These are phyloP conservation scores for Erinaceus europaeus DNA, from an alignment of 2,113 vertebrate species.

Conservation along the genomic window DNA sequence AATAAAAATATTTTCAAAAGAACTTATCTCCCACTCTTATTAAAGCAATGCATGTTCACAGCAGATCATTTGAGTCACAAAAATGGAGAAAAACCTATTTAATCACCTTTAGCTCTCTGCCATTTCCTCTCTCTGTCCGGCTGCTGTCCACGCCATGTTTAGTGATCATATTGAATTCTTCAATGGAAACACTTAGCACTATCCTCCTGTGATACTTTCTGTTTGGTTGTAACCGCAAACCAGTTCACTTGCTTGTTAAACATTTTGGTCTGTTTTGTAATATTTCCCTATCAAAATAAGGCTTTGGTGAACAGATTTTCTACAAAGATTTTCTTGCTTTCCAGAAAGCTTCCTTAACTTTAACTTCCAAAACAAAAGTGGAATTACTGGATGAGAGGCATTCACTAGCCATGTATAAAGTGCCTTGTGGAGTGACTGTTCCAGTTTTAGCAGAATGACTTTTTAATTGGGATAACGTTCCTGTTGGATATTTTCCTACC, in stretches of 20 bases:
- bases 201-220: neutral
- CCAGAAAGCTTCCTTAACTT: neutral
- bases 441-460: no score
- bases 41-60: neutral
- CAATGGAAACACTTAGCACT: neutral
- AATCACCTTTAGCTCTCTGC: neutral
- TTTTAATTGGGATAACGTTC: conserved; percentile 9
- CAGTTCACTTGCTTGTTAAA: conserved; percentile 14
- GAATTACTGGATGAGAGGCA: neutral
- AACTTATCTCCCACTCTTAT: conserved; percentile 10
- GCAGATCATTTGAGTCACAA: neutral
- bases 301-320: neutral
- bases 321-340: conserved; percentile 21
- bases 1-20: conserved; percentile 6
- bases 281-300: conserved; percentile 8
- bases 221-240: neutral
- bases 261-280: neutral
- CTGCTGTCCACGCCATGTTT: neutral
- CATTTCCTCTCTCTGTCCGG: neutral
- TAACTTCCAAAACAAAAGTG: neutral
- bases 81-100: conserved; percentile 12
- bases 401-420: neutral
- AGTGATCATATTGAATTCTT: neutral
- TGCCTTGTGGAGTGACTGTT: no score
- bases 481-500: conserved; percentile 16